Conservation (phyloP, 2,888 invertebrate genomes). For the Drosophila helvetica region DNA sequence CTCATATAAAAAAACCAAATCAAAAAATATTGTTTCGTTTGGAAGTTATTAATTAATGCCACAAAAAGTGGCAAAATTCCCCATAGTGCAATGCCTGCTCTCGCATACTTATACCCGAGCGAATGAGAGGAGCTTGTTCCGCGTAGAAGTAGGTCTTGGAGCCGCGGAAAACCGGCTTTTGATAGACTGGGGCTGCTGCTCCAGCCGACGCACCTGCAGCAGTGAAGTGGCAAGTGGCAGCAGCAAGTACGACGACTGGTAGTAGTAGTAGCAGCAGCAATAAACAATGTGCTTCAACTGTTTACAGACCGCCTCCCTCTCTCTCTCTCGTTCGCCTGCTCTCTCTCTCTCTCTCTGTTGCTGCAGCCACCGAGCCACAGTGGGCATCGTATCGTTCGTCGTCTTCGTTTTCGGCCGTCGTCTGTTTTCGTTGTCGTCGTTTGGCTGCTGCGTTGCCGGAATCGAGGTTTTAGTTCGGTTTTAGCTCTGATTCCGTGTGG, state of each 20-base stretch:
- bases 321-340: not conserved
- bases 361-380: not conserved
- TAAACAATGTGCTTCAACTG: not conserved
- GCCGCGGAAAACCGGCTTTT: not conserved
- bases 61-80: too few species aligned
- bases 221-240: not conserved
- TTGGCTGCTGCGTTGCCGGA: constrained; percentile 22
- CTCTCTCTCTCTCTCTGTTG: not conserved
- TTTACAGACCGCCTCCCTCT: not conserved
- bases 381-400: not conserved
- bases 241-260: not conserved
- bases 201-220: not conserved
- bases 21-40: too few species aligned
- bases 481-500: constrained; percentile 82
- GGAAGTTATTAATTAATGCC: too few species aligned
- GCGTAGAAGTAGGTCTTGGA: not conserved
- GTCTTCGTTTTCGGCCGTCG: constrained; percentile 6
- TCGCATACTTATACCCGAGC: constrained; percentile 4
- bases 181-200: not conserved
- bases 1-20: too few species aligned
- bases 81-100: too few species aligned
- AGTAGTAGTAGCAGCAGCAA: not conserved
- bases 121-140: not conserved
- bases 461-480: constrained; percentile 80
- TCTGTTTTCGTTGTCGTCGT: constrained; percentile 29